phyloP scores from a whole-genome alignment of 2,888 invertebrate genomes.

The Drosophila vallismaia region DNA sequence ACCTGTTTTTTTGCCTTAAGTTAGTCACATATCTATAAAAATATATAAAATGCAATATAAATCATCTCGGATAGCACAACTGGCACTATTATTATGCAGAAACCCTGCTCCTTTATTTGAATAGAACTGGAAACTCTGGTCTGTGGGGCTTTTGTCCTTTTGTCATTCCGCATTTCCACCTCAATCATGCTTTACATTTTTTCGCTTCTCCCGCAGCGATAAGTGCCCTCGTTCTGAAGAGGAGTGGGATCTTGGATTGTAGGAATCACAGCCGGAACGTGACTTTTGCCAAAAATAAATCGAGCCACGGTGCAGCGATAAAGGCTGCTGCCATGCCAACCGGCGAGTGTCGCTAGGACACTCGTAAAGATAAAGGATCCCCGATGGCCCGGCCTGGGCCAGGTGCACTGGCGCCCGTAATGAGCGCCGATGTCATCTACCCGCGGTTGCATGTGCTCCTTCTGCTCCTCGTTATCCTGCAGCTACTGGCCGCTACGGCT shows the following conservation, averaged over 20 bases:
- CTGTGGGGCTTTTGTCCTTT: constrained; percentile 18
- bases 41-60: constrained; percentile 21
- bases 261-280: constrained; percentile 66
- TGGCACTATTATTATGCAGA: constrained; percentile 36
- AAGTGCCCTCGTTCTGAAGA: constrained; percentile 44
- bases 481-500: constrained; percentile 49
- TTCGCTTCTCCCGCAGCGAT: constrained; percentile 28
- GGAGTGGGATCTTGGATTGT: constrained; percentile 27
- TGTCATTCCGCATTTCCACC: constrained; percentile 15
- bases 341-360: constrained; percentile 53
- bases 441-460: constrained; percentile 13
- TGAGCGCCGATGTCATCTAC: constrained; percentile 44
- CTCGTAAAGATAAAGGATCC: constrained; percentile 63
- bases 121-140: constrained; percentile 26
- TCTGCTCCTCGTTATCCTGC: constrained; percentile 51
- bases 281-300: constrained; percentile 68
- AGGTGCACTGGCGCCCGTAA: constrained; percentile 41
- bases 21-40: neutral
- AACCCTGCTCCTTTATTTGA: constrained; percentile 30
- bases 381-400: constrained; percentile 51
- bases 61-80: constrained; percentile 25
- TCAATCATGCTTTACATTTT: constrained; percentile 18
- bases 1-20: neutral
- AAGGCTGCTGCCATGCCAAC: constrained; percentile 67
- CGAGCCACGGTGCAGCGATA: constrained; percentile 62